phyloP scores from a whole-genome alignment of 2,797 vertebrate species.

The Cetoscarus ocellatus region DNA sequence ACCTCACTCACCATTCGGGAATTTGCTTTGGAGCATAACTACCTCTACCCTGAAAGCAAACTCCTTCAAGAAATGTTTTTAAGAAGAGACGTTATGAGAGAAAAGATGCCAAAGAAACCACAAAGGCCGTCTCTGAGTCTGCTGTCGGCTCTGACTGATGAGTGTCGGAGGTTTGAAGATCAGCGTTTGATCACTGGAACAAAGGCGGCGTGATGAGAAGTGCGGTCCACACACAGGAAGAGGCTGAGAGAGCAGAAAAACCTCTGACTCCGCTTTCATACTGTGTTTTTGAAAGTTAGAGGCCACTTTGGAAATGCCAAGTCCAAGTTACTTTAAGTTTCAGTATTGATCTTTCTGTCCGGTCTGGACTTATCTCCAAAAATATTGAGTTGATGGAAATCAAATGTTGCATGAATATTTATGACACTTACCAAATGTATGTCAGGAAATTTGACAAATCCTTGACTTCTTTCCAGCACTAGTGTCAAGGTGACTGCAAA shows the following conservation, averaged over 20 bases:
- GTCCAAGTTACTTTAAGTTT: constrained; percentile 1
- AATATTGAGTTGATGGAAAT: not conserved
- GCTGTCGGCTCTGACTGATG: constrained; percentile 48
- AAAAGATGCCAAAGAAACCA: constrained; percentile 6
- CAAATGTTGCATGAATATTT: too few species aligned
- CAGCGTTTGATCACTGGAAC: constrained; percentile 54
- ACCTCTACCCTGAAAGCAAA: constrained; percentile 50
- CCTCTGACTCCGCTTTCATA: constrained; percentile 3
- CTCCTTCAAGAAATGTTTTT: constrained; percentile 16
- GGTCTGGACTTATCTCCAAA: not conserved
- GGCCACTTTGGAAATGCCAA: not conserved
- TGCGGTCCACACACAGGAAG: not conserved
- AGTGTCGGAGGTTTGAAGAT: constrained; percentile 39
- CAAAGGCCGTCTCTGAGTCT: constrained; percentile 19
- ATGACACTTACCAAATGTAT: too few species aligned
- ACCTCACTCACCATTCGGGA: constrained; percentile 26
- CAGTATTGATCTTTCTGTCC: not conserved
- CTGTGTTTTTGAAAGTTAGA: constrained; percentile 7
- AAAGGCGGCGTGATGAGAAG: constrained; percentile 30
- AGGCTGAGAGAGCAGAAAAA: constrained; percentile 23
- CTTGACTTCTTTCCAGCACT: too few species aligned
- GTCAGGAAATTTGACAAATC: too few species aligned
- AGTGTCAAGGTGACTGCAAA: too few species aligned
- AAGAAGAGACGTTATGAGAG: not conserved
- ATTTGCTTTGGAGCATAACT: constrained; percentile 45